These are phyloP conservation scores for Jaculus jaculus DNA, from an alignment of 2,113 vertebrate species.

Conservation along the genomic window DNA sequence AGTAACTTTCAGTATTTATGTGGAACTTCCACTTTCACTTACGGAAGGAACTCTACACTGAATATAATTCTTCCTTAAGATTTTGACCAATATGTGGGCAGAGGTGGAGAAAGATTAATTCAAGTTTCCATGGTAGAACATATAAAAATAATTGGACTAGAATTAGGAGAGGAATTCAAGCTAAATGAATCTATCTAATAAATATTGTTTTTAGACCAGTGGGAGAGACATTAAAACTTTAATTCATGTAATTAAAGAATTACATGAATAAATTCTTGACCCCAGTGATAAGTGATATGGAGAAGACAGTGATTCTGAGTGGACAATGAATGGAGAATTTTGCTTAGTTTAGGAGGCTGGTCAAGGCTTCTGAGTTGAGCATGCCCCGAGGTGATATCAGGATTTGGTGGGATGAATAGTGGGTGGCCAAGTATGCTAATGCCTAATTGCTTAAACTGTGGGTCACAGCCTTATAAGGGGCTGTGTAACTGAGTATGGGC, in stretches of 20 bases:
- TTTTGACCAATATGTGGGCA: conserved; percentile 22
- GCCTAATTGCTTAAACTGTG: neutral
- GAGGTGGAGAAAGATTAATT: neutral
- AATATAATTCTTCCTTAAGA: conserved; percentile 38
- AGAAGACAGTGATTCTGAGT: neutral
- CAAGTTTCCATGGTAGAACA: neutral
- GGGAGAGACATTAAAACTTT: neutral
- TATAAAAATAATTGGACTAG: conserved; percentile 13
- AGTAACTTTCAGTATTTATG: conserved; percentile 1
- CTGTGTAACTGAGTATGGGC: no score
- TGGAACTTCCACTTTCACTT: conserved; percentile 42
- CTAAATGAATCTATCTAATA: conserved; percentile 31
- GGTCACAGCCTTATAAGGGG: no score
- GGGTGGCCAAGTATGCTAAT: neutral
- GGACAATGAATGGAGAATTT: neutral
- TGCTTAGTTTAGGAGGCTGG: neutral
- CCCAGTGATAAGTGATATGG: neutral
- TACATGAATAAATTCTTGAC: neutral
- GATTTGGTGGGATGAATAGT: neutral
- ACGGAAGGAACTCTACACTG: neutral
- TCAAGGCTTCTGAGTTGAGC: neutral
- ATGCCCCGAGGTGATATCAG: neutral
- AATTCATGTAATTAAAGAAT: conserved; percentile 12
- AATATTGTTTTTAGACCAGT: neutral
- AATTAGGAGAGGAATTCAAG: conserved; percentile 10